Evolutionary conservation across 2,797 vertebrate genomes (phyloP).

Genomic region (Masticophis lateralis): DNA sequence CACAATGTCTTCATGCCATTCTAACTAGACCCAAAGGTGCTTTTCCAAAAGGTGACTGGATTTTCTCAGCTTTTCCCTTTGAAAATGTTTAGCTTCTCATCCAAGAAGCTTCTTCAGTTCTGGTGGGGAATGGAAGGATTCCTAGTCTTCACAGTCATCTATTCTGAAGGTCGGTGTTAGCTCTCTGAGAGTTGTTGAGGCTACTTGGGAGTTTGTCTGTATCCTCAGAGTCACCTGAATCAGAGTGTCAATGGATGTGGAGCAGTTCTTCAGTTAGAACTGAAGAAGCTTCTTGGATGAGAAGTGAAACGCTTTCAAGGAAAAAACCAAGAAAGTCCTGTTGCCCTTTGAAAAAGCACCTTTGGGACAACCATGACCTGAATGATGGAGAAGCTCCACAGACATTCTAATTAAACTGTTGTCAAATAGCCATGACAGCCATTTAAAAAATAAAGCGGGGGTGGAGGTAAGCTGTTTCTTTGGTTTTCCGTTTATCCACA

Average conservation of each 20-base stretch:
- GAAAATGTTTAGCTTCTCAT: not conserved
- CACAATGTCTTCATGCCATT: rapidly evolving
- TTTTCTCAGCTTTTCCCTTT: not conserved
- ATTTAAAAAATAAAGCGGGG: not conserved
- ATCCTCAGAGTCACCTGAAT: not conserved
- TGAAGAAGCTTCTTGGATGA: not conserved
- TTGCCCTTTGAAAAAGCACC: not conserved
- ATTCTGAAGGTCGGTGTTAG: not conserved
- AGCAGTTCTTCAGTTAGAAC: not conserved
- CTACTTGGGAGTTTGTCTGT: not conserved
- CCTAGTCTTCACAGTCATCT: not conserved
- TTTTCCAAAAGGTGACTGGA: not conserved
- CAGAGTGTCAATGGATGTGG: not conserved
- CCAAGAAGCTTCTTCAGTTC: not conserved
- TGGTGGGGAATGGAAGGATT: not conserved
- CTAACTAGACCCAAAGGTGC: not conserved
- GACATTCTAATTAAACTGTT: not conserved
- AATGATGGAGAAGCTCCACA: not conserved
- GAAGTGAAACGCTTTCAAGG: not conserved
- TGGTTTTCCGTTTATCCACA: conserved; percentile 23
- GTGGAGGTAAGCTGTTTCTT: not conserved
- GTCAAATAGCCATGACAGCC: not conserved
- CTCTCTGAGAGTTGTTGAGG: not conserved
- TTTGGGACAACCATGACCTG: not conserved
- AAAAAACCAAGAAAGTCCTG: not conserved